Percentiles rank a stretch among this genome's conserved stretches.
Conservation (phyloP, 2,888 invertebrate genomes). For the Chorisops tibialis region DNA sequence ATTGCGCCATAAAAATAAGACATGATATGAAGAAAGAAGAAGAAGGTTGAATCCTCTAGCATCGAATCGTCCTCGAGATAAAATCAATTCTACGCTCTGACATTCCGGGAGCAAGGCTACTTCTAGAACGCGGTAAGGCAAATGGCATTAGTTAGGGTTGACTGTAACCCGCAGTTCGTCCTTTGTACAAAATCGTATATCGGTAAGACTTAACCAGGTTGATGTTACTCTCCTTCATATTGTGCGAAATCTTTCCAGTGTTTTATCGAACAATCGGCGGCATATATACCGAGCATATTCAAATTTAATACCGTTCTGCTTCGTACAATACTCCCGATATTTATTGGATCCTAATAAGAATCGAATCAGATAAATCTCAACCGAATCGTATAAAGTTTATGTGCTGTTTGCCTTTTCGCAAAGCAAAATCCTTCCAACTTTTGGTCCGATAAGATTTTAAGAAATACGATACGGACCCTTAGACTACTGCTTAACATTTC, state of each 20-base stretch:
- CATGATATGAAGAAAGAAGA: slow-evolving; percentile 25
- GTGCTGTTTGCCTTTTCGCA: slow-evolving; percentile 2
- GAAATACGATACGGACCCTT: slow-evolving; percentile 8
- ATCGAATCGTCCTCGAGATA: slow-evolving; percentile 4
- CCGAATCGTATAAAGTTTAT: slow-evolving; percentile 11
- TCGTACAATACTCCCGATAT: slow-evolving; percentile 11
- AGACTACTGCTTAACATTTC: slow-evolving; percentile 8
- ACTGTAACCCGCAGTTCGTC: not conserved
- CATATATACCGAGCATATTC: slow-evolving; percentile 10
- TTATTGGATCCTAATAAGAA: slow-evolving; percentile 24
- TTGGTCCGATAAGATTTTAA: not conserved
- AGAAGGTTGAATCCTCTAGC: not conserved
- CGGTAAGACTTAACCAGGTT: not conserved
- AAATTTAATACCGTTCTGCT: slow-evolving; percentile 19
- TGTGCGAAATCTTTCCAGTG: not conserved
- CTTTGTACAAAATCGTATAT: not conserved
- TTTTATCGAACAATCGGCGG: not conserved
- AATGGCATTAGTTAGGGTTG: not conserved
- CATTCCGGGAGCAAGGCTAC: not conserved
- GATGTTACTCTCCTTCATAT: not conserved
- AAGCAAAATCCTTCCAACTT: not conserved
- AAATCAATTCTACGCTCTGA: slow-evolving; percentile 16
- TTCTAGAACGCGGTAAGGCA: not conserved
- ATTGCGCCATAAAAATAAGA: slow-evolving; percentile 32
- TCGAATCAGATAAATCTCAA: slow-evolving; percentile 19